Evolutionary conservation across 1,140 invertebrate genomes (phyloP).

Genomic region (Pogonognathellus flavescens): DNA sequence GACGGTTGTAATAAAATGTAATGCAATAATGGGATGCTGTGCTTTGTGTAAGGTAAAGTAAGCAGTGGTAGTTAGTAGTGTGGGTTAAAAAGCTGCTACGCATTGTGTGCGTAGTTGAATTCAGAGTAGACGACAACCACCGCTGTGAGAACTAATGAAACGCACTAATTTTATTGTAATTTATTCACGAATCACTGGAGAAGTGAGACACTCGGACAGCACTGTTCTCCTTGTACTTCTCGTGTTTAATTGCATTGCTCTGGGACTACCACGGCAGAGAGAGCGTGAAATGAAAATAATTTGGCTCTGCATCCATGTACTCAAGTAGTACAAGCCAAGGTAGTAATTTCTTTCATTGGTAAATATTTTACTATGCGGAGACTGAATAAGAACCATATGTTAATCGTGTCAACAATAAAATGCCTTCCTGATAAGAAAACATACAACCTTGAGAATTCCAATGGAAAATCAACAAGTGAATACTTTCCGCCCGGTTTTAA

Average conservation of each 20-base stretch:
- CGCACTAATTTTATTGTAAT: constrained; percentile 55
- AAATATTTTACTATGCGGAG: too few relatives aligned
- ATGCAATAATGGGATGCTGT: constrained; percentile 17
- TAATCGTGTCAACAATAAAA: too few relatives aligned
- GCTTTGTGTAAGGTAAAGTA: constrained; percentile 2
- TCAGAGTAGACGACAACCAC: constrained; percentile 37
- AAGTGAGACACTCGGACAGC: neutral
- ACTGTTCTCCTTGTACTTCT: neutral
- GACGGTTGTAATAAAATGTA: neutral
- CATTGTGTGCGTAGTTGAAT: neutral
- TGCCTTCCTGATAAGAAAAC: too few relatives aligned
- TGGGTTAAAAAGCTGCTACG: neutral
- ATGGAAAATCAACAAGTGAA: too few relatives aligned
- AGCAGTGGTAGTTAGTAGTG: neutral
- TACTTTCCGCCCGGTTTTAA: too few relatives aligned
- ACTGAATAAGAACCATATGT: too few relatives aligned
- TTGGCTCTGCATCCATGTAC: too few relatives aligned
- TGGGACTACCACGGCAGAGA: neutral
- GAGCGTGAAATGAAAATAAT: too few relatives aligned
- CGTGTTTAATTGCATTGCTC: neutral
- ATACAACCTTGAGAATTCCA: too few relatives aligned
- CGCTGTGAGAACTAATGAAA: constrained; percentile 61
- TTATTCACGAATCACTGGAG: constrained; percentile 37
- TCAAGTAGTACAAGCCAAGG: too few relatives aligned
- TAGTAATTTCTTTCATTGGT: too few relatives aligned